Percentiles rank a stretch among this genome's conserved stretches.
These are phyloP conservation scores for Acrobasis repandana DNA, from an alignment of 2,888 invertebrate species.

Conservation along the genomic window DNA sequence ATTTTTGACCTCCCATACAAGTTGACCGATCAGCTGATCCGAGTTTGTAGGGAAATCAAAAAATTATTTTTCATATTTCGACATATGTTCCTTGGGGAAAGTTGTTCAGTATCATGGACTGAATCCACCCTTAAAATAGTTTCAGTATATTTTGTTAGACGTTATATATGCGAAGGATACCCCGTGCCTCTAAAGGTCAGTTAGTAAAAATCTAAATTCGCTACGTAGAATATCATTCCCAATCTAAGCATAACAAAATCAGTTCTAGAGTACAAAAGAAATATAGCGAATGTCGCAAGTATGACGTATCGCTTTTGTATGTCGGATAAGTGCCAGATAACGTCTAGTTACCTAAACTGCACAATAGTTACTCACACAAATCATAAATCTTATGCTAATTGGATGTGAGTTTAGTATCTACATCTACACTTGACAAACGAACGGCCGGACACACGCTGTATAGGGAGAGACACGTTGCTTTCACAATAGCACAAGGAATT, in stretches of 20 bases:
- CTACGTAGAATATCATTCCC: neutral
- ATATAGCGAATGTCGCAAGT: neutral
- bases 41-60: too few relatives aligned
- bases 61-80: too few relatives aligned
- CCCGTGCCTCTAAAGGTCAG: too few relatives aligned
- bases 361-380: constrained; percentile 15
- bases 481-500: neutral
- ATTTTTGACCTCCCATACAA: too few relatives aligned
- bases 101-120: too few relatives aligned
- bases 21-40: too few relatives aligned
- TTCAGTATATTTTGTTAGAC: too few relatives aligned
- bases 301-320: neutral
- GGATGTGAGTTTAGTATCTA: constrained; percentile 16
- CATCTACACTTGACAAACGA: constrained; percentile 15
- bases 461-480: neutral
- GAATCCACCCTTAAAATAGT: too few relatives aligned
- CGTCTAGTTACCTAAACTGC: constrained; percentile 5
- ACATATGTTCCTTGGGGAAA: too few relatives aligned
- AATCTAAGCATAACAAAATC: neutral
- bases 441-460: constrained; percentile 13
- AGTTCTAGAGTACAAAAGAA: neutral
- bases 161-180: too few relatives aligned
- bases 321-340: constrained; percentile 3
- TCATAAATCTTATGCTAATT: constrained; percentile 16
- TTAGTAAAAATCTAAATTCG: too few relatives aligned